Evolutionary conservation across 2,888 invertebrate genomes (phyloP), one percentile per base, ranked within the genome.

Genomic region (Campoletis raptor): DNA sequence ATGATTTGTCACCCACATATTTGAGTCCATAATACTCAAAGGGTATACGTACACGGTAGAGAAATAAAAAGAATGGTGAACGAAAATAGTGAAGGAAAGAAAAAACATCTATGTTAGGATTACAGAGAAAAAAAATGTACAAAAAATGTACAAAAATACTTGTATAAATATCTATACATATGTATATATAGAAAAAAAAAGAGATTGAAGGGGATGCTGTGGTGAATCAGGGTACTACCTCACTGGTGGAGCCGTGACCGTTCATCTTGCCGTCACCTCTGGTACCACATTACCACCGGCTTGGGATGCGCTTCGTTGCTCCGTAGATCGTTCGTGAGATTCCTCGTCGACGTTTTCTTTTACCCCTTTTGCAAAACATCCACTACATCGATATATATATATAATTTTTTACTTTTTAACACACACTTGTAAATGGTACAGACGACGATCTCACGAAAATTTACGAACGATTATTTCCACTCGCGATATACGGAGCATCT

Each of bases 221-320:
- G 79, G 76, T 85, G 83, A 85, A 90, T 81, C 83, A 45, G 66
- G 66, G 77, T 85, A 89, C 88, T 93, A 93, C 93, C 93, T 93
- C 93, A 90, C 87, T 92, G 90, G 91, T 89, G 90, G 91, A 92
- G 89, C 91, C 90, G 92, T 93, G 93, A 91, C 92, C 92, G 92
- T 93, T 93, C 93, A 93, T 93, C 92, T 92, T 92, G 92, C 89
- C 92, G 92, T 93, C 91, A 93, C 92, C 92, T 92, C 91, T 90
- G 91, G 90, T 91, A 91, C 91, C 91, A 90, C 93, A 93, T 93
- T 92, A 92, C 93, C 91, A 85, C 90, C 87, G 85, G 74, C 87
- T 81, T 61, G 82, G 85, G 85, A 87, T 85, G 83, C 76, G 77
- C 85, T 87, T 78, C 85, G 78, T 79, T 86, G 83, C 78, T 78